A percentile compares a stretch with the other conserved stretches of the same genome.
Conservation (phyloP, 2,113 vertebrate genomes). For the Stictonetta naevosa region DNA sequence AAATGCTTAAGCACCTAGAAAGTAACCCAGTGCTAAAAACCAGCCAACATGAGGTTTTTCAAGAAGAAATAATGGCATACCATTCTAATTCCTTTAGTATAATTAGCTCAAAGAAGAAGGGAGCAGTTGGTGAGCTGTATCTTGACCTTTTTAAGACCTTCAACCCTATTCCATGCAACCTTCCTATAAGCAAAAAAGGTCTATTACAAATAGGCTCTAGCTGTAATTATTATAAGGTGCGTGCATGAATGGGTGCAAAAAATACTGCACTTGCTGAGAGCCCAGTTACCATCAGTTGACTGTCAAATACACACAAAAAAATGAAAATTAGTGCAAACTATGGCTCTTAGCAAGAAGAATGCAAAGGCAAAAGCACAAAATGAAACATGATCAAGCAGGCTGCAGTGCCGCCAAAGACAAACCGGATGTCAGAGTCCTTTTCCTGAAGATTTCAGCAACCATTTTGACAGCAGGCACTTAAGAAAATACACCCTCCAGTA, state of each 20-base stretch:
- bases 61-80: background rate
- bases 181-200: background rate
- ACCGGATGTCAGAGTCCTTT: background rate
- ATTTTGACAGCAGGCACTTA: too few relatives aligned
- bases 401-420: background rate
- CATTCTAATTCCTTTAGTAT: background rate
- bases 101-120: background rate
- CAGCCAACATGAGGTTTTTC: background rate
- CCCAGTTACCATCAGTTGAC: rapidly evolving
- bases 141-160: background rate
- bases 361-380: background rate
- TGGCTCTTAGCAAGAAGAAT: background rate
- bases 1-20: background rate
- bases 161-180: background rate
- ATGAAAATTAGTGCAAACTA: background rate
- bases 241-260: background rate
- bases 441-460: background rate
- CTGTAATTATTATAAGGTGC: background rate
- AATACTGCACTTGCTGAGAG: background rate
- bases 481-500: background rate
- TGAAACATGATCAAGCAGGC: background rate
- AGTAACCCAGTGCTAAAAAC: background rate
- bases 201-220: background rate
- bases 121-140: background rate
- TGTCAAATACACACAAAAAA: background rate